A percentile compares a stretch with the other conserved stretches of the same genome.
Evolutionary conservation across 2,797 vertebrate genomes (phyloP).

Genomic region (Notamacropus eugenii): DNA sequence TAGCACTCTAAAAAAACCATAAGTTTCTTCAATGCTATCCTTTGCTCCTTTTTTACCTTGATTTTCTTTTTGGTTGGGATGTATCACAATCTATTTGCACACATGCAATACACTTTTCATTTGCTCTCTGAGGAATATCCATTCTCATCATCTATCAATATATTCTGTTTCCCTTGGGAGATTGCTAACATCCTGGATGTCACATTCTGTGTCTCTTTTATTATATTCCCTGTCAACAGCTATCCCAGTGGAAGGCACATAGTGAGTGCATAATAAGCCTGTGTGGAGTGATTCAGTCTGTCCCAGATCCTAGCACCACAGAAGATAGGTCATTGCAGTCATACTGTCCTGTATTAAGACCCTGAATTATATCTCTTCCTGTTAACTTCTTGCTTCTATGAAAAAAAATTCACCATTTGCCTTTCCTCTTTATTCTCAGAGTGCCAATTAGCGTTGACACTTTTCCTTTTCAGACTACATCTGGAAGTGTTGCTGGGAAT

Average conservation of each 20-base stretch:
- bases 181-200: neutral
- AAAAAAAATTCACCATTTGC: neutral
- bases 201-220: neutral
- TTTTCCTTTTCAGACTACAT: slow-evolving; percentile 9
- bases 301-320: neutral
- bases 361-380: neutral
- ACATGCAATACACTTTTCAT: neutral
- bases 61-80: neutral
- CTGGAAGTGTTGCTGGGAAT: neutral
- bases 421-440: slow-evolving; percentile 4
- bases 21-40: neutral
- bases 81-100: neutral
- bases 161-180: neutral
- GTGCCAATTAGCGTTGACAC: neutral
- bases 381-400: neutral
- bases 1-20: neutral
- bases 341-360: neutral
- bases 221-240: neutral
- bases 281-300: neutral
- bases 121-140: neutral
- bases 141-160: neutral
- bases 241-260: neutral
- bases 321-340: neutral
- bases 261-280: neutral
- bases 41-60: neutral